phyloP scores from a whole-genome alignment of 2,888 invertebrate species.

The Pheosia tremula region DNA sequence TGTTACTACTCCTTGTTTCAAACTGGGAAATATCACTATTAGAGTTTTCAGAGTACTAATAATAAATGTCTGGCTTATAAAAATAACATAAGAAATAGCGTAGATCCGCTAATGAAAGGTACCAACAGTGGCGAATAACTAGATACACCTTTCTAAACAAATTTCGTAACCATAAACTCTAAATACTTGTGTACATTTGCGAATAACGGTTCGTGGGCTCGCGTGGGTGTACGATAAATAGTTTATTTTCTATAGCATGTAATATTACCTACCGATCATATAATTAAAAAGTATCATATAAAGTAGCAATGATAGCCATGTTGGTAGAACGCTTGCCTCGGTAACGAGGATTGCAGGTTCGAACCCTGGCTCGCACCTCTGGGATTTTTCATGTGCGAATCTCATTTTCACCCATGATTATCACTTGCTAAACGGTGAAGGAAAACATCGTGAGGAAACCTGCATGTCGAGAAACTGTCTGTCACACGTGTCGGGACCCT shows the following conservation, averaged over 20 bases:
- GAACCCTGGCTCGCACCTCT: too few relatives aligned
- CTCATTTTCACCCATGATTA: too few relatives aligned
- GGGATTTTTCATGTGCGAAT: too few relatives aligned
- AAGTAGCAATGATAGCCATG: too few relatives aligned
- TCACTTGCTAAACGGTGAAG: too few relatives aligned
- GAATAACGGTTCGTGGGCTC: conserved; percentile 18
- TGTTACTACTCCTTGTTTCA: too few relatives aligned
- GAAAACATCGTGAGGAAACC: too few relatives aligned
- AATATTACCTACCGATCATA: neutral
- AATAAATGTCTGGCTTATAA: conserved; percentile 6
- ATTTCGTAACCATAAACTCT: conserved; percentile 23
- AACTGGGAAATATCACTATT: too few relatives aligned
- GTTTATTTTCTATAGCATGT: conserved; percentile 15
- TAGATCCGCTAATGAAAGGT: conserved; percentile 5
- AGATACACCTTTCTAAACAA: conserved; percentile 20
- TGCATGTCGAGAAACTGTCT: too few relatives aligned
- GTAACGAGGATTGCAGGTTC: too few relatives aligned
- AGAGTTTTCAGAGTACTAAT: neutral
- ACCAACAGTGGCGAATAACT: conserved; percentile 6
- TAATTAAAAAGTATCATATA: conserved; percentile 3
- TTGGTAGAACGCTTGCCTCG: too few relatives aligned
- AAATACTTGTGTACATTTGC: conserved; percentile 24
- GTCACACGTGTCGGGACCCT: too few relatives aligned
- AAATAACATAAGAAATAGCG: conserved; percentile 3
- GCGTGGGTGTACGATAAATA: conserved; percentile 31